A percentile compares a stretch with the other conserved stretches of the same genome.
phyloP scores from a whole-genome alignment of 2,888 invertebrate genomes.

The Thera britannica region DNA sequence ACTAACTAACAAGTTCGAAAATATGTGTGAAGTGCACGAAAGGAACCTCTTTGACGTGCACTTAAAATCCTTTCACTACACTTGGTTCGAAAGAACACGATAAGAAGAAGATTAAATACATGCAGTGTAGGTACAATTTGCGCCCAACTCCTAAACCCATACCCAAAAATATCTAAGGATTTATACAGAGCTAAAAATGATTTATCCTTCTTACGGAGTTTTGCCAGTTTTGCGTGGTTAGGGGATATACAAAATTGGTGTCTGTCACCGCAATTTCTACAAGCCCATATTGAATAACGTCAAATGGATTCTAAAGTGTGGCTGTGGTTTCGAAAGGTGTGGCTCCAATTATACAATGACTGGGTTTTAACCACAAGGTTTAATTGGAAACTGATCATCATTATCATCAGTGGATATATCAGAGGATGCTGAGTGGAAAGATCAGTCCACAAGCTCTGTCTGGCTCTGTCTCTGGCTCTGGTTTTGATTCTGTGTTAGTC shows the following conservation, averaged over 20 bases:
- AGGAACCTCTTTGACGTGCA: too few relatives aligned
- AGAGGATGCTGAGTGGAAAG: too few relatives aligned
- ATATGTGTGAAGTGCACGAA: too few relatives aligned
- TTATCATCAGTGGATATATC: too few relatives aligned
- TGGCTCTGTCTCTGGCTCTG: too few relatives aligned
- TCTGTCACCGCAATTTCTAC: conserved; percentile 31
- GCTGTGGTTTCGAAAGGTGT: conserved; percentile 18
- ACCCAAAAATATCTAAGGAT: conserved; percentile 22
- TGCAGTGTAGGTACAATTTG: not conserved
- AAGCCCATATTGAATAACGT: conserved; percentile 31
- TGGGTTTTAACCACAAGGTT: conserved; percentile 5
- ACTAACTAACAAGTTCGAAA: too few relatives aligned
- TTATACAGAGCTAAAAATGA: conserved; percentile 21
- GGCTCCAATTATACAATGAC: conserved; percentile 18
- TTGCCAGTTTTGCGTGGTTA: conserved; percentile 26
- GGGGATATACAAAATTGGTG: conserved; percentile 21
- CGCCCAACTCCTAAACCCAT: not conserved
- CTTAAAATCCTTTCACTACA: too few relatives aligned
- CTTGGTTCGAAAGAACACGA: too few relatives aligned
- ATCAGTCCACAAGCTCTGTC: too few relatives aligned
- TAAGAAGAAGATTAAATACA: not conserved
- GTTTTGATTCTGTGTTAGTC: too few relatives aligned
- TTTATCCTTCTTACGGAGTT: conserved; percentile 27
- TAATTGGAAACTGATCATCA: not conserved
- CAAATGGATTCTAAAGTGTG: conserved; percentile 37